Evolutionary conservation across 2,113 vertebrate genomes (phyloP).

Genomic region (Urocynchramus pylzowi): DNA sequence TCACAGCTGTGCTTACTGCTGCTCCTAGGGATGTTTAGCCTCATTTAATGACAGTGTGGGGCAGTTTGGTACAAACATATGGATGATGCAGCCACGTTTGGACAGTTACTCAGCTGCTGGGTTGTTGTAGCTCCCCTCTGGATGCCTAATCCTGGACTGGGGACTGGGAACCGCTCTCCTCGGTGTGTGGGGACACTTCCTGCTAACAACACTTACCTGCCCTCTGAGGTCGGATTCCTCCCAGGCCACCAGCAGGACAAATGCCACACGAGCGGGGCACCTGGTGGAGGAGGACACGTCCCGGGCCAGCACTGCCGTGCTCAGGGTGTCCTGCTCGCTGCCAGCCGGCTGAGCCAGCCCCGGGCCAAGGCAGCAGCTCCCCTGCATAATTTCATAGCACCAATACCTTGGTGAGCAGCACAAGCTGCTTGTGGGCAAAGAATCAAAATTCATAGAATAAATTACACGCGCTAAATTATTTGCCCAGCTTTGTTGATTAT

Average conservation of each 20-base stretch:
- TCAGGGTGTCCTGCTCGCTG: background rate
- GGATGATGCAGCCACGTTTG: rapidly evolving
- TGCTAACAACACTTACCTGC: background rate
- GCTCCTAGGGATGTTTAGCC: background rate
- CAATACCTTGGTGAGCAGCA: background rate
- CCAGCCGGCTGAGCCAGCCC: background rate
- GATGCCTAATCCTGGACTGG: rapidly evolving
- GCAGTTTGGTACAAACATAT: background rate
- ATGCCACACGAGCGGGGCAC: rapidly evolving
- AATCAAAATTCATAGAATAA: constrained; percentile 51
- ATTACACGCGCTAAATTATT: constrained; percentile 16
- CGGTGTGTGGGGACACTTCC: rapidly evolving
- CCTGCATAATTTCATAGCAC: background rate
- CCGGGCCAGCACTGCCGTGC: background rate
- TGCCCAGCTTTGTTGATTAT: constrained; percentile 54
- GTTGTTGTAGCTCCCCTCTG: background rate
- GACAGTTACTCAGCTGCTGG: background rate
- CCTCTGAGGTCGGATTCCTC: rapidly evolving
- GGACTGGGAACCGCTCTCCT: background rate
- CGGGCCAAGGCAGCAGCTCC: background rate
- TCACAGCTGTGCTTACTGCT: background rate
- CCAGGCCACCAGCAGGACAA: background rate
- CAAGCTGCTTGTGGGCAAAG: constrained; percentile 51
- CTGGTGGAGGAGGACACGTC: background rate
- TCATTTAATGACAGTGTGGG: background rate